Evolutionary conservation across 2,888 invertebrate genomes (phyloP), one percentile per base, ranked within the genome.

Genomic region (Apodemia duryi): DNA sequence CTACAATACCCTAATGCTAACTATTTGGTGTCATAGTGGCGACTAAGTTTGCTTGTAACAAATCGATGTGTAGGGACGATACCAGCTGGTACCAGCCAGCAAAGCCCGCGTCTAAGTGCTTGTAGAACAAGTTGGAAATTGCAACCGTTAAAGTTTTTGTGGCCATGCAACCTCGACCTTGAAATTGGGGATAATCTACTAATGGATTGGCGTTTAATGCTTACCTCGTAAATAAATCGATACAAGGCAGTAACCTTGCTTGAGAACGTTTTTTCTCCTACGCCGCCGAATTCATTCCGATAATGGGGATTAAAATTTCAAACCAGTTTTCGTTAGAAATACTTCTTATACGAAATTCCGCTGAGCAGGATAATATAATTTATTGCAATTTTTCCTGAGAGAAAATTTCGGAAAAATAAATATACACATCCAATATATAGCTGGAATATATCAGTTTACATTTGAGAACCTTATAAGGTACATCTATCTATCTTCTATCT

Each of bases 51-150:
- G 77, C 78, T 77, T 71, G 72, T 71, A 76, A 70, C 74, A 81
- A 85, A 92, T 92, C 92, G 81, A 92, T 92, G 78, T 73, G 72
- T 72, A 80, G 91, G 70, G 86, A 86, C 73, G 64, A 64, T 61
- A 61, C 54, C 54, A 54, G 75, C 82, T 86, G 77, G 91, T 91
- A 71, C 90, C 90, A 87, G 80, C 72, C 76, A 65, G 67, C 65
- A 65, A 73, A 72, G 74, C 71, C 76, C 73, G 80, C 77, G 81
- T 75, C 76, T 75, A 70, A 77, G 74, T 74, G 70, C 77, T 83
- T 86, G 85, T 86, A 83, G 77, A 79, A 87, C 85, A 88, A 84
- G 75, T 83, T 81, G 74, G 43, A 67, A 80, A 84, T 80, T 74
- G 78, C 77, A 78, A 81, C 78, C 77, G 77, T 85, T 77, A 79